Base-by-base conservation (phyloP, 2,113 vertebrate genomes). In the Petrocephalus microphthalmus region DNA sequence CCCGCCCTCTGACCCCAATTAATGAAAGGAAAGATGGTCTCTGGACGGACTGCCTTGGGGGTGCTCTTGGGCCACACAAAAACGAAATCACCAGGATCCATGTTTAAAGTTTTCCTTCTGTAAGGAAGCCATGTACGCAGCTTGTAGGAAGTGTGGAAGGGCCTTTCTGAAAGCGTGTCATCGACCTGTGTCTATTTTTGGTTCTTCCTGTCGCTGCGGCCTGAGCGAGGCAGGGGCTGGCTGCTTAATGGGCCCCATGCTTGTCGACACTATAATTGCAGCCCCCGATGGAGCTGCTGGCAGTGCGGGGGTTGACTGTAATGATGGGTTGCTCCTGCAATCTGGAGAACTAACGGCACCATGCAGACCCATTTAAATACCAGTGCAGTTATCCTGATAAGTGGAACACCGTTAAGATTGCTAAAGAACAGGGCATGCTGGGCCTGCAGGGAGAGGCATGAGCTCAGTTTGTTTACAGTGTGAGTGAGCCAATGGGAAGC, bases 1-100 rank as follows among this genome's bases (percentile, higher is more conserved):
- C 54, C 33, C 84, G 52, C 74, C 88, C 78, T 81, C 85, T 0
- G 25, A 42, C 64, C 37, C 64, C 56, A 86, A 87, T 89, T 88
- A 89, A 2, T 42, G 71, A 25, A 52, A 33, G 1, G 13, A 82
- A 54, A 84, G 64, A 87, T 88, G 71, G 89, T 88, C 53, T 49
- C 57, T 71, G n/a, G 51, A 15, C 10, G 6, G 51, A 13, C 49
- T 2, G 51, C 25, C 5, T 52, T 60, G 6, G 60, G n/a, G 25
- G 60, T 13, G n/a, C 60, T 67, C 60, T 67, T 67, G 60, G 25
- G 60, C 60, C n/a, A 3, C 10, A 29, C 29, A 29, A 67, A 67
- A 67, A 29, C 25, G 25, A 67, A 29, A 67, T 67, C 25, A 11
- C n/a, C n/a, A 67, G 60, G 10, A 67, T 67, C 4, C 25, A 29